Evolutionary conservation across 2,113 vertebrate species (phyloP).

Genomic region (Fulmarus glacialis): DNA sequence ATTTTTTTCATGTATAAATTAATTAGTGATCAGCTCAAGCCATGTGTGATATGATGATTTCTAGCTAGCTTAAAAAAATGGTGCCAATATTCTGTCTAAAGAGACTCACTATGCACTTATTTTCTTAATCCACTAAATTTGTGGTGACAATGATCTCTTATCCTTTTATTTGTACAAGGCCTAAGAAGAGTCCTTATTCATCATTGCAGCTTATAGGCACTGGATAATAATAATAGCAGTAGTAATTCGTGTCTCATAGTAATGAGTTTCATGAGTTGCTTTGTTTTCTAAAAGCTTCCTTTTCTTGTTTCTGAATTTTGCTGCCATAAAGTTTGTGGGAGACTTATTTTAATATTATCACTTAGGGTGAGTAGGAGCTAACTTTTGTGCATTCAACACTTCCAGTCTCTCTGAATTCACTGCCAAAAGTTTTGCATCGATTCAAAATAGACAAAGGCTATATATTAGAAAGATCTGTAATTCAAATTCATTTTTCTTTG

Average conservation of each 20-base stretch:
- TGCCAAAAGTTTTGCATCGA: not conserved
- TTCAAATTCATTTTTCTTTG: not conserved
- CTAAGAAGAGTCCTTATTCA: not conserved
- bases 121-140: slow-evolving; percentile 20
- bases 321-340: not conserved
- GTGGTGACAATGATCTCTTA: not conserved
- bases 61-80: not conserved
- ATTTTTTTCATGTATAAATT: not conserved
- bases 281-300: slow-evolving; percentile 13
- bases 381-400: not conserved
- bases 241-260: not conserved
- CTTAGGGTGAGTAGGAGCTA: not conserved
- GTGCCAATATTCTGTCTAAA: slow-evolving; percentile 2
- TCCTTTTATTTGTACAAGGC: not conserved
- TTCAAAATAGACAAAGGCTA: not conserved
- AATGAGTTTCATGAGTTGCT: not conserved
- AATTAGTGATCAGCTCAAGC: not conserved
- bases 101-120: not conserved
- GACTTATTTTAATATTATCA: not conserved
- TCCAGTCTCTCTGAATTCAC: not conserved
- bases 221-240: slow-evolving; percentile 2
- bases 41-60: not conserved
- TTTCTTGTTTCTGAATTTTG: not conserved
- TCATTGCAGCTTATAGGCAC: not conserved
- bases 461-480: not conserved